Conservation (phyloP, 2,113 vertebrate species). For the Excalfactoria chinensis region DNA sequence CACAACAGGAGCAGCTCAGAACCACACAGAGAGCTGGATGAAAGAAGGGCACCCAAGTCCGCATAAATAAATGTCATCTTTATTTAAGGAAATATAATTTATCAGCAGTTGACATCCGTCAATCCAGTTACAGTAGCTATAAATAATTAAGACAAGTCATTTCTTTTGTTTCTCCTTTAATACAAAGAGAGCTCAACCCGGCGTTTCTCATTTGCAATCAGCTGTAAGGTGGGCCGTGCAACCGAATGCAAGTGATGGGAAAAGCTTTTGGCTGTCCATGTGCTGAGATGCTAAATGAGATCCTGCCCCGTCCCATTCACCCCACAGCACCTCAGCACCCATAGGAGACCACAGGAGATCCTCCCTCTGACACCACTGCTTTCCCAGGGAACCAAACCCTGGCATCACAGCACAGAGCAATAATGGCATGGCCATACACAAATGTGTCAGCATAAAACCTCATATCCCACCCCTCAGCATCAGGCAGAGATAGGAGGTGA, state of each 20-base stretch:
- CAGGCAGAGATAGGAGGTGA: neutral
- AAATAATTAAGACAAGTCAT: slow-evolving; percentile 81
- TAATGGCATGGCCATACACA: too few relatives aligned
- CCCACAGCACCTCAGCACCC: neutral
- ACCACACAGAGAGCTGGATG: too few relatives aligned
- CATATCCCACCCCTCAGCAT: neutral
- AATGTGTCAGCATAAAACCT: neutral
- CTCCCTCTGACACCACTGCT: too few relatives aligned
- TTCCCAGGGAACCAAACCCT: neutral
- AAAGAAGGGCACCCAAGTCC: neutral
- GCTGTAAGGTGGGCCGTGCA: slow-evolving; percentile 58
- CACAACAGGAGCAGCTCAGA: too few relatives aligned
- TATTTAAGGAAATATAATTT: slow-evolving; percentile 88
- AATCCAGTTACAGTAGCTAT: slow-evolving; percentile 80
- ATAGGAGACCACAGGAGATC: neutral
- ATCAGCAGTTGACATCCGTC: slow-evolving; percentile 78
- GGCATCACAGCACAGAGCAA: too few relatives aligned
- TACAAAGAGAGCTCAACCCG: slow-evolving; percentile 75
- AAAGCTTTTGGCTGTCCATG: neutral
- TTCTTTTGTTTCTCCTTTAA: slow-evolving; percentile 43
- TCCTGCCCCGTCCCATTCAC: neutral
- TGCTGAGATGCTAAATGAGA: neutral
- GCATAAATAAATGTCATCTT: slow-evolving; percentile 83
- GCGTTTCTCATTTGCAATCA: slow-evolving; percentile 67
- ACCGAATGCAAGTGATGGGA: slow-evolving; percentile 49